Conservation (phyloP, 2,888 invertebrate genomes). For the Campoplex capitator region DNA sequence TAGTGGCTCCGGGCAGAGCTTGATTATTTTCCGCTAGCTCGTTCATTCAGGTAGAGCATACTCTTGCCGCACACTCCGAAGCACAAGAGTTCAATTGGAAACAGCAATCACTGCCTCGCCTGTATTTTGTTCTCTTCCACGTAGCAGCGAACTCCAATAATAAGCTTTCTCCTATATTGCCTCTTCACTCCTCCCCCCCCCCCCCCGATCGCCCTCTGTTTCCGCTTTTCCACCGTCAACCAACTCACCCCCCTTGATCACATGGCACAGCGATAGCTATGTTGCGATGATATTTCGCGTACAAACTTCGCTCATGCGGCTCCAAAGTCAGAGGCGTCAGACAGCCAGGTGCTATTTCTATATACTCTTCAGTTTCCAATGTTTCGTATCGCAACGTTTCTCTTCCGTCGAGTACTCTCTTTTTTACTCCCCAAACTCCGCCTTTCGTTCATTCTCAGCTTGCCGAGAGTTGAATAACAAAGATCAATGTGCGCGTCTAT, state of each 20-base stretch:
- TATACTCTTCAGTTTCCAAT: constrained; percentile 79
- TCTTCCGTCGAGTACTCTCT: constrained; percentile 28
- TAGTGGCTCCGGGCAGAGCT: constrained; percentile 84
- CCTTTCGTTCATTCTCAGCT: constrained; percentile 39
- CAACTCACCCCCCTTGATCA: constrained; percentile 47
- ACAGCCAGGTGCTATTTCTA: constrained; percentile 66
- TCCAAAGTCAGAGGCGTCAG: constrained; percentile 56
- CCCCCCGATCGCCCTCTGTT: constrained; percentile 55
- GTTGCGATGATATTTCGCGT: constrained; percentile 63
- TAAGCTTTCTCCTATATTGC: constrained; percentile 85
- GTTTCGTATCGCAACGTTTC: constrained; percentile 78
- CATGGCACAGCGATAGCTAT: constrained; percentile 60
- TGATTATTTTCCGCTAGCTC: constrained; percentile 85
- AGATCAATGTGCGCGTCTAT: not conserved
- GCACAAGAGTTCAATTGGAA: constrained; percentile 84
- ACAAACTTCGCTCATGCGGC: constrained; percentile 71
- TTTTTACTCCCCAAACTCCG: constrained; percentile 69
- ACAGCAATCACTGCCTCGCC: constrained; percentile 85
- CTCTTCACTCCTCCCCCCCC: constrained; percentile 78
- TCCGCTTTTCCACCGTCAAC: constrained; percentile 64
- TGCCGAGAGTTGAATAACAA: constrained; percentile 12
- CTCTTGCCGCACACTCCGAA: constrained; percentile 75
- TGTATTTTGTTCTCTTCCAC: constrained; percentile 84
- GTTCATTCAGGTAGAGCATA: constrained; percentile 84
- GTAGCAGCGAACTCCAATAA: constrained; percentile 84